Base-by-base conservation (phyloP, 2,797 vertebrate species). In the Adelosebastes latens region DNA sequence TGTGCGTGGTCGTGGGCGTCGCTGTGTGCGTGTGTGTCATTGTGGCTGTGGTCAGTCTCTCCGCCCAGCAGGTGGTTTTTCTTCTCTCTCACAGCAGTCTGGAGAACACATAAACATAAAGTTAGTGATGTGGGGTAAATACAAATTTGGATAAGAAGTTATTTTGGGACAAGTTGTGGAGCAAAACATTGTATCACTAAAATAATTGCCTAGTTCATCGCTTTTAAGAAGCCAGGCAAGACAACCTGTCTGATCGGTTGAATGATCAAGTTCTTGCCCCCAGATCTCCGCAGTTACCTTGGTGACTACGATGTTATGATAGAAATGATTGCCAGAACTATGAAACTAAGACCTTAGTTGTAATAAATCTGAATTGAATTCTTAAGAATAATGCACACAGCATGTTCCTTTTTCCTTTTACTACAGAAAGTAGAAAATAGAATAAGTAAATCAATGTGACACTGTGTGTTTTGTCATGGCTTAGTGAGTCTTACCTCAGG, bases 21-120 rank as follows among this genome's bases (percentile, higher is more conserved):
- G 6, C 2, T 10, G 36, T 90, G 85, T 5, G 63, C 3, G 1
- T 85, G 69, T 4, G 75, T 75, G 64, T 89, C 82, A 2, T 8
- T 84, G 82, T 96, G 96, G 80, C 76, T 84, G 92, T 96, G 96
- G 89, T 94, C 93, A 0, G 73, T 84, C 66, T 89, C 88, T 20
- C 29, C 88, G 4, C 82, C 94, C 42, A 91, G 59, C 29, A 91
- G 66, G 78, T 96, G 96, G 4, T 69, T 58, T 27, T 42, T 83
- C 91, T 95, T 94, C 84, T 96, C 92, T 49, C 85, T 92, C 2
- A 91, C 84, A 6, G 92, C 87, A 6, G 78, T 82, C 96, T 96
- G 79, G 20, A 84, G 62, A 69, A 84, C 31, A 75, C 32, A 55
- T 9, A 16, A 2, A 69, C 8, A 52, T 18, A 18, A 11, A 61